Base-by-base conservation (phyloP, 2,888 invertebrate species). In the Acrobasis consociella region DNA sequence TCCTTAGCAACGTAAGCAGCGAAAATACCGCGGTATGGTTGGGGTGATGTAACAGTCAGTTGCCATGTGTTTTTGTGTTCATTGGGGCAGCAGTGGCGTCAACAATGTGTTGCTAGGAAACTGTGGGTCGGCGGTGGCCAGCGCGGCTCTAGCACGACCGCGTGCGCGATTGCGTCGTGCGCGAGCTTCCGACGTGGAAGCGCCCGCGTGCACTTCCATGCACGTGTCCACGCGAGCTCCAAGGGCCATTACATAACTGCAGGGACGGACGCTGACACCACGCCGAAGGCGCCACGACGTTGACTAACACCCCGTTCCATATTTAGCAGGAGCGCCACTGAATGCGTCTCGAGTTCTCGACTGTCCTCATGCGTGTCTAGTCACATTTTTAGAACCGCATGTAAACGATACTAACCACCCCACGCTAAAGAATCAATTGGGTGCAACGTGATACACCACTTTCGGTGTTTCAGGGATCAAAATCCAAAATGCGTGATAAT, bases 51-150 rank as follows among this genome's bases (percentile, higher is more conserved):
- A 91, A 90, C 85, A 81, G 75, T 77, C 77, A 79, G 82, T 82
- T 79, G 82, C 82, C 88, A 89, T 87, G 88, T 89, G 90, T 88
- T 88, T 83, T 89, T 88, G 88, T 89, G 80, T 89, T 89, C 86
- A 87, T 84, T 85, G 80, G 89, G 87, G 87, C 86, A 89, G 84
- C 84, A 82, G 83, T 80, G 81, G 87, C 85, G 85, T 91, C 91
- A 92, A 92, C 91, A 90, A 85, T 86, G 82, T 87, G 91, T 92
- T 92, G 91, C 91, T 92, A 92, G 89, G 91, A 91, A 87, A 92
- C 91, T 89, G 81, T 76, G 81, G 80, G 73, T 71, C 69, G n/a
- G 38, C 38, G 37, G 38, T 69, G 76, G 75, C 71, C 74, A 78
- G 78, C 79, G 78, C 78, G 78, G 72, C 77, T 50, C 49, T 22